A percentile compares a stretch with the other conserved stretches of the same genome.
Conservation (phyloP, 2,113 vertebrate species). For the Atlantisia rogersi region DNA sequence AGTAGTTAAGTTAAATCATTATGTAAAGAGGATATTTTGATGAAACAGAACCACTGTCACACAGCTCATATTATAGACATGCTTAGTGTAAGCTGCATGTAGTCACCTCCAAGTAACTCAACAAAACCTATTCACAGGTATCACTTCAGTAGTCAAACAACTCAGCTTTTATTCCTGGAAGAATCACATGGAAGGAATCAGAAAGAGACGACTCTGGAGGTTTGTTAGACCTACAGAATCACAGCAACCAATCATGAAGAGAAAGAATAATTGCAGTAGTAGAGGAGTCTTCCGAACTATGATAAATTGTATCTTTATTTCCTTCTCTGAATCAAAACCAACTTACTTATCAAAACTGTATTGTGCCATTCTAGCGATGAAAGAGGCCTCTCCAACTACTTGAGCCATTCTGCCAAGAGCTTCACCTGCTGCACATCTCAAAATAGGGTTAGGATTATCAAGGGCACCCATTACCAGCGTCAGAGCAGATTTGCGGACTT, state of each 20-base stretch:
- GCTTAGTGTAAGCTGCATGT: neutral
- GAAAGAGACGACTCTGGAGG: neutral
- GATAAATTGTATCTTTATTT: neutral
- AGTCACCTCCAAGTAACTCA: neutral
- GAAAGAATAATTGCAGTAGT: neutral
- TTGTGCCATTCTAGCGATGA: constrained; percentile 98
- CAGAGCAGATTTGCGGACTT: constrained; percentile 95
- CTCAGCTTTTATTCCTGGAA: neutral
- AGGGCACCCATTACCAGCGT: constrained; percentile 97
- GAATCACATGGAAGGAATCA: neutral
- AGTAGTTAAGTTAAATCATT: neutral
- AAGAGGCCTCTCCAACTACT: constrained; percentile 96
- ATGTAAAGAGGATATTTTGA: neutral
- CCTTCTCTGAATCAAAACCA: neutral
- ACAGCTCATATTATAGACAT: neutral
- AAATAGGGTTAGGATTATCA: constrained; percentile 96
- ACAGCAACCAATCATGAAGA: neutral
- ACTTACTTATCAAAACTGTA: constrained; percentile 98
- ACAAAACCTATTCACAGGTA: neutral
- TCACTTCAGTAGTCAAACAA: neutral
- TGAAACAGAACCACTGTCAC: neutral
- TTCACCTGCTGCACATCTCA: constrained; percentile 96
- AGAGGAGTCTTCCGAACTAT: neutral
- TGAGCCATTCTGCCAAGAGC: constrained; percentile 98
- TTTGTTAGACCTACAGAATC: neutral